Evolutionary conservation across 2,113 vertebrate species (phyloP).

Genomic region (Proteles cristata): DNA sequence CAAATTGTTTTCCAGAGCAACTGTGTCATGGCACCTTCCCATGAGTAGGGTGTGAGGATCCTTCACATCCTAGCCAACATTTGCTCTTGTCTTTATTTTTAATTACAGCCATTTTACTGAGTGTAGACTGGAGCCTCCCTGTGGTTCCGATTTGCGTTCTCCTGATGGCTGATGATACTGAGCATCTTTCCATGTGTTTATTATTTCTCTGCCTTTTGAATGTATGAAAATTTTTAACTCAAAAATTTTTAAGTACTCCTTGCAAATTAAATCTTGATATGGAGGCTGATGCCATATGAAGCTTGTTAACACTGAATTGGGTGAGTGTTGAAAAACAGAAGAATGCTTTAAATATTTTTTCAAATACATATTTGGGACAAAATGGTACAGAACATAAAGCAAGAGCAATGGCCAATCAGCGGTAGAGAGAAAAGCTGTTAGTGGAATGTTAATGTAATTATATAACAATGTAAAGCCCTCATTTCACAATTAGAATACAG

Average conservation of each 20-base stretch:
- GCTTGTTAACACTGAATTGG: neutral
- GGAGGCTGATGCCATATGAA: neutral
- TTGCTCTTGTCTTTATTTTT: neutral
- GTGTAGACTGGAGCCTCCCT: neutral
- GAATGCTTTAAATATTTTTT: neutral
- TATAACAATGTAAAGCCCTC: neutral
- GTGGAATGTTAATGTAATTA: neutral
- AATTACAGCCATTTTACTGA: neutral
- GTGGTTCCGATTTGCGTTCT: constrained; percentile 12
- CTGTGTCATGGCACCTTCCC: neutral
- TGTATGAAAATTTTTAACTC: constrained; percentile 35
- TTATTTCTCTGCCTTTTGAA: neutral
- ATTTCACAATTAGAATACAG: constrained; percentile 15
- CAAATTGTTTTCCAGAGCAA: neutral
- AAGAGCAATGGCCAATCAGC: neutral
- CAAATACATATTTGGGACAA: neutral
- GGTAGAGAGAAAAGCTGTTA: neutral
- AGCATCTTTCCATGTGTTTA: constrained; percentile 18
- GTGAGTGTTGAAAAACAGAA: neutral
- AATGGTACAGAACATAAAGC: neutral
- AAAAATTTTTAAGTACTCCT: neutral
- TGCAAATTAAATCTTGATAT: neutral
- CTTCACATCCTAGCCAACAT: neutral
- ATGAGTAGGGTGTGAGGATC: neutral
- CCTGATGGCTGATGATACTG: neutral